Base-by-base conservation (phyloP, 1,140 invertebrate genomes). In the Drosophila nebulosa region DNA sequence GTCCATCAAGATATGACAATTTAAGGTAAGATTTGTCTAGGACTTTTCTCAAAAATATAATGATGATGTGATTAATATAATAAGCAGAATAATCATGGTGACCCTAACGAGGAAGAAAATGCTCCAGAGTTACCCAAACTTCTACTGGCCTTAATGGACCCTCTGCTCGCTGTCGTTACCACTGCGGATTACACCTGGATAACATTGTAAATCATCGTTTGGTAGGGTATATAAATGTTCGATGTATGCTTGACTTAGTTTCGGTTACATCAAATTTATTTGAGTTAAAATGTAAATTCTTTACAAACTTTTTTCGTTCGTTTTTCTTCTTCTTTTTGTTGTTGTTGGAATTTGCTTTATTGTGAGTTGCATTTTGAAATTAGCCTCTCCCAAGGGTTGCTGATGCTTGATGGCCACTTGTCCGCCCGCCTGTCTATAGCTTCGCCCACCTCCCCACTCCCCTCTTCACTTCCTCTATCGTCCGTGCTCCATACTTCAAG, bases 381-480 rank as follows among this genome's bases (percentile, higher is more conserved):
- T 46, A 46, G 39, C 39, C 9, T 46, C 39, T 46, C 39, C 39
- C 39, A 46, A 46, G 39, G 39, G 39, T n/a, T n/a, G 39, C 21
- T 46, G 39, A 16, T 46, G 7, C 18, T 46, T 46, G 39, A 46
- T 46, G 39, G 39, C 39, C 39, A 42, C 39, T 42, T 42, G 39
- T 18, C 39, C 18, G 16, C 16, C 39, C 39, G 7, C 39, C 16
- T 46, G 16, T 46, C 12, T 10, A 30, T 6, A 60, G 71, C 68
- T 63, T 63, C 50, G 68, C 69, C 64, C 68, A 58, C 58, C 71
- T 71, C 63, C 18, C 35, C 68, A n/a, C 16, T 21, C 30, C 61
- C 52, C 30, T 57, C 56, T 39, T 55, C 60, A 42, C 59, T n/a
- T 14, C 14, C 30, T 10, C 30, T 3, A 3, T 32, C 10, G 30